Percentiles rank a stretch among this genome's conserved stretches.
These are phyloP conservation scores for Ptilorrhoa leucosticta DNA, from an alignment of 2,113 vertebrate genomes.

Conservation along the genomic window DNA sequence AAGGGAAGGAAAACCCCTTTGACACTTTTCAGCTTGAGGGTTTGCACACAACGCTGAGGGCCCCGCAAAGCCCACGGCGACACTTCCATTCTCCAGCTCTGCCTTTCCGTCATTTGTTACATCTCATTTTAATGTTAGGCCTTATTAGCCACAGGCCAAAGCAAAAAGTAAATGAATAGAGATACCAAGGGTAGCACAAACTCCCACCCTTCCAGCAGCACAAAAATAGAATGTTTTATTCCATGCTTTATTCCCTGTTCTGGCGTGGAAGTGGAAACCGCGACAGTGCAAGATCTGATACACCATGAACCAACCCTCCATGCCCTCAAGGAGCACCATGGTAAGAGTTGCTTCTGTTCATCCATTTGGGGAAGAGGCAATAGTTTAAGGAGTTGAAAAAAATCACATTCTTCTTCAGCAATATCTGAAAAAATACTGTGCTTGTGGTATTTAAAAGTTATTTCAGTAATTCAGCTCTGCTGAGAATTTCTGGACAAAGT, in stretches of 20 bases:
- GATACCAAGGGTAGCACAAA: background rate
- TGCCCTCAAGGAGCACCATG: background rate
- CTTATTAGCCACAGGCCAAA: background rate
- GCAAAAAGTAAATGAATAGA: background rate
- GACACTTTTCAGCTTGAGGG: background rate
- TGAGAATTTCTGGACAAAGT: background rate
- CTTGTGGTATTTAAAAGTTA: background rate
- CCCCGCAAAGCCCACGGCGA: background rate
- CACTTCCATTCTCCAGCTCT: background rate
- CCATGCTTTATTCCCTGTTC: background rate
- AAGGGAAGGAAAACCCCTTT: background rate
- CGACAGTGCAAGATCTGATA: rapidly evolving
- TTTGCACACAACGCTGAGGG: background rate
- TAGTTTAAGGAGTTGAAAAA: background rate
- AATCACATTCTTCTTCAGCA: background rate
- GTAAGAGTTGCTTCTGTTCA: background rate
- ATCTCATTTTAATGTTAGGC: background rate
- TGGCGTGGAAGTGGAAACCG: background rate
- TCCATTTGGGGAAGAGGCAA: background rate
- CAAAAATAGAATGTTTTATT: background rate
- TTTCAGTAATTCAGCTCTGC: background rate
- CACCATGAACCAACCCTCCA: background rate
- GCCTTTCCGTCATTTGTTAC: background rate
- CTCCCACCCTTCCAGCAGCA: background rate
- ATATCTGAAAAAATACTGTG: background rate